Evolutionary conservation across 2,113 vertebrate species (phyloP).

Genomic region (Chionodraco myersi): DNA sequence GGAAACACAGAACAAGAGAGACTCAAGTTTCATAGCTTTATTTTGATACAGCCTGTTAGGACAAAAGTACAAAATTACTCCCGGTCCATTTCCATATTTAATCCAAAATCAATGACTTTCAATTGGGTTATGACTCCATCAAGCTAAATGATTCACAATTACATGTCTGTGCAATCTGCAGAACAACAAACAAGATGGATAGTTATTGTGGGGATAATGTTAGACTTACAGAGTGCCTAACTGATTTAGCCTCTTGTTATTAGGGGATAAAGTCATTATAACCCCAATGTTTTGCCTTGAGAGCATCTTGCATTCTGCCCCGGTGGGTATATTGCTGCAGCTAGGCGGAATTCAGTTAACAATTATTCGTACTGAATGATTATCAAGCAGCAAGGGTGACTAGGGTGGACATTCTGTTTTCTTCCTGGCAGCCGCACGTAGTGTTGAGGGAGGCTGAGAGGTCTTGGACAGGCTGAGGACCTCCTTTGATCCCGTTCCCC

Average conservation of each 20-base stretch:
- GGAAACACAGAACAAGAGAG: background rate
- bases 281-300: conserved; percentile 29
- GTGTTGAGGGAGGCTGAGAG: conserved; percentile 26
- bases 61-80: conserved; percentile 28
- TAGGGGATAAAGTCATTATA: conserved; percentile 71
- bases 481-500: conserved; percentile 56
- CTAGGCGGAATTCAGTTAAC: conserved; percentile 55
- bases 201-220: conserved; percentile 60
- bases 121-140: conserved; percentile 75
- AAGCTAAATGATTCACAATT: conserved; percentile 69
- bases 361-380: conserved; percentile 41
- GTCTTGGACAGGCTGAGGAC: conserved; percentile 33
- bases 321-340: background rate
- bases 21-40: conserved; percentile 48
- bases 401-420: conserved; percentile 11
- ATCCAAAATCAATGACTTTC: conserved; percentile 72
- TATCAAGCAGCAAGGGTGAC: conserved; percentile 37
- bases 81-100: conserved; percentile 58
- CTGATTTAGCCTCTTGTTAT: conserved; percentile 70
- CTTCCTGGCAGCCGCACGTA: background rate
- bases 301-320: conserved; percentile 36
- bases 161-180: conserved; percentile 49
- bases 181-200: conserved; percentile 68
- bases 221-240: conserved; percentile 66
- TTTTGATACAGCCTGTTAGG: conserved; percentile 42